Evolutionary conservation across 2,888 invertebrate species (phyloP).

Genomic region (Loripinus fragilis): DNA sequence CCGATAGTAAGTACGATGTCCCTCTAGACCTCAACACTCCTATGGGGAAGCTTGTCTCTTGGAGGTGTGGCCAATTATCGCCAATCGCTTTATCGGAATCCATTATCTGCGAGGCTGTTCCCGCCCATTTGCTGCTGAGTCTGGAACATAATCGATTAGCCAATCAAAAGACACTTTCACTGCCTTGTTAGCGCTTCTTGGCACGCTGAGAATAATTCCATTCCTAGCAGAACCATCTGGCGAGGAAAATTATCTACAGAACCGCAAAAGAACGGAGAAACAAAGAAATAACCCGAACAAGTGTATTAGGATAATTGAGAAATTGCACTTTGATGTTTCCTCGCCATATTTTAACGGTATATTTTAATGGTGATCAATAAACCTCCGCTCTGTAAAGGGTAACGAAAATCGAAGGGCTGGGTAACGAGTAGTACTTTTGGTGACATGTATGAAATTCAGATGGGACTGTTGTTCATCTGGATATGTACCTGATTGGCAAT

Average conservation of each 20-base stretch:
- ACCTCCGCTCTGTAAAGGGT: no score
- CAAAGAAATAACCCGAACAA: slow-evolving; percentile 53
- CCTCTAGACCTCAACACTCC: slow-evolving; percentile 67
- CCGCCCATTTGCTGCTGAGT: slow-evolving; percentile 52
- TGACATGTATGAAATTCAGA: no score
- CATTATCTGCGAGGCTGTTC: slow-evolving; percentile 54
- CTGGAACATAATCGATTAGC: slow-evolving; percentile 57
- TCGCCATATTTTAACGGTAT: slow-evolving; percentile 35
- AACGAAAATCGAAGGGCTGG: no score
- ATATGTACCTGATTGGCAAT: no score
- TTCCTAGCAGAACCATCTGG: slow-evolving; percentile 46
- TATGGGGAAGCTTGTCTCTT: slow-evolving; percentile 65
- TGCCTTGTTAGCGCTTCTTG: slow-evolving; percentile 7
- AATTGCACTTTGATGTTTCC: slow-evolving; percentile 47
- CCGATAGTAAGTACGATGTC: slow-evolving; percentile 67
- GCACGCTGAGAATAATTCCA: slow-evolving; percentile 16
- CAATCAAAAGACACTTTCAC: slow-evolving; percentile 43
- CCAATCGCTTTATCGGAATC: slow-evolving; percentile 60
- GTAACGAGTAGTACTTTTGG: no score
- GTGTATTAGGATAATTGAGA: slow-evolving; percentile 54
- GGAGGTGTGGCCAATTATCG: slow-evolving; percentile 48
- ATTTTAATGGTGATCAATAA: slow-evolving; percentile 31
- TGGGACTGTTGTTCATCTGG: no score
- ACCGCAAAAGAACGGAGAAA: slow-evolving; percentile 50
- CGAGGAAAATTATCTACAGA: slow-evolving; percentile 51